Conservation (phyloP, 2,888 invertebrate genomes). For the Pegoplata infirma region DNA sequence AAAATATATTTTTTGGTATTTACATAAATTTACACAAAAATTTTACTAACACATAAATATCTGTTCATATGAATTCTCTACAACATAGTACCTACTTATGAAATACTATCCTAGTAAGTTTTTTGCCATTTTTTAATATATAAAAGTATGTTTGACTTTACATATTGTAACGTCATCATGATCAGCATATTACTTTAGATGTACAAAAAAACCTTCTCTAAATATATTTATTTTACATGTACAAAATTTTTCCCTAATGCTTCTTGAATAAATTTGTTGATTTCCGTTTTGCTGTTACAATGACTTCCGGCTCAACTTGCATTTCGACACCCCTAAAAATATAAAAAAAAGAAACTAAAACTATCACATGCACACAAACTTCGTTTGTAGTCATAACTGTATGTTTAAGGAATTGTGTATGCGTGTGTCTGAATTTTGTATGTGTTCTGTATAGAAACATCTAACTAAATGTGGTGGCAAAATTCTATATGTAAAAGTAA, state of each 20-base stretch:
- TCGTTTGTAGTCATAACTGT: too few relatives aligned
- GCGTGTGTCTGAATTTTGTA: conserved; percentile 7
- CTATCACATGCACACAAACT: not conserved
- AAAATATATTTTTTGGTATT: not conserved
- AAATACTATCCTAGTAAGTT: not conserved
- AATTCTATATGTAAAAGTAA: conserved; percentile 15
- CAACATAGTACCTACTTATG: conserved; percentile 4
- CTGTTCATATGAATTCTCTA: not conserved
- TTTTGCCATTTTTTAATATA: not conserved
- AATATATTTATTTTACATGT: conserved; percentile 10
- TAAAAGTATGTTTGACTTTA: not conserved
- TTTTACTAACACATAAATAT: not conserved
- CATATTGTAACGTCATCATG: conserved; percentile 39
- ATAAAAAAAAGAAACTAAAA: too few relatives aligned
- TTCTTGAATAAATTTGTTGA: conserved; percentile 59
- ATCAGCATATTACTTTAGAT: conserved; percentile 38
- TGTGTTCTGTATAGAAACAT: conserved; percentile 20
- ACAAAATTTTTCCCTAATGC: conserved; percentile 40
- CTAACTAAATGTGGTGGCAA: conserved; percentile 26
- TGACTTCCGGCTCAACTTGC: conserved; percentile 60
- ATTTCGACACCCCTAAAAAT: conserved; percentile 41
- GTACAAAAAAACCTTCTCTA: not conserved
- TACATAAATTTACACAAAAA: conserved; percentile 29
- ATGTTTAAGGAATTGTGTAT: not conserved
- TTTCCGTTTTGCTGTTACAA: conserved; percentile 60